Evolutionary conservation across 2,888 invertebrate species (phyloP).

Genomic region (Seira sanloemensis): DNA sequence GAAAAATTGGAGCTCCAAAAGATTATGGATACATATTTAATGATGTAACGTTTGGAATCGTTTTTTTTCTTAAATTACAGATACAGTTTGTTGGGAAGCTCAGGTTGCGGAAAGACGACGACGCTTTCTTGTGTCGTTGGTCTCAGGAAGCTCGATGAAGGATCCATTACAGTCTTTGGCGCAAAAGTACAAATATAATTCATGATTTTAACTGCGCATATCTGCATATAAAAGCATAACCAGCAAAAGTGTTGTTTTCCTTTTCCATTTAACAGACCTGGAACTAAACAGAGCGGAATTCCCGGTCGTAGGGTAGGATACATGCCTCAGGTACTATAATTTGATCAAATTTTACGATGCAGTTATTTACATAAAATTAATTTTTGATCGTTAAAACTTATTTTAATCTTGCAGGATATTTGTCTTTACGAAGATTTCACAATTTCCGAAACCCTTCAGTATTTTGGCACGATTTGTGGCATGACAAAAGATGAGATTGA

Average conservation of each 20-base stretch:
- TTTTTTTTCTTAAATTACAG: conserved; percentile 77
- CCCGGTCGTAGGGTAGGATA: conserved; percentile 80
- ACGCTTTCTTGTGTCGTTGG: conserved; percentile 94
- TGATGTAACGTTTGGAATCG: background rate
- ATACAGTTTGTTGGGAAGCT: conserved; percentile 94
- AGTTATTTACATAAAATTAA: no score
- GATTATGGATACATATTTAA: background rate
- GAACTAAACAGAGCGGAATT: conserved; percentile 86
- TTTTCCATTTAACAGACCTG: conserved; percentile 80
- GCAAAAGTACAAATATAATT: conserved; percentile 87
- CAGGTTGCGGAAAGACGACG: conserved; percentile 93
- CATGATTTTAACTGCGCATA: no score
- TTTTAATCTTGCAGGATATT: conserved; percentile 82
- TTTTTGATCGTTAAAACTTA: background rate
- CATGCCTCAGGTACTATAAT: conserved; percentile 66
- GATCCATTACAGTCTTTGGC: conserved; percentile 92
- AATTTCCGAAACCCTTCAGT: conserved; percentile 82
- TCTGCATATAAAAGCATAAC: no score
- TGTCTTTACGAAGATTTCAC: conserved; percentile 94
- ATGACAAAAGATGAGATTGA: conserved; percentile 62
- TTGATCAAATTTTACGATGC: no score
- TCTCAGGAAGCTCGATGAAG: conserved; percentile 87
- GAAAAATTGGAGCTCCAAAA: no score
- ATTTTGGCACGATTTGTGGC: conserved; percentile 67
- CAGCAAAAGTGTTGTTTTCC: no score